Base-by-base conservation (phyloP, 2,888 invertebrate genomes). In the Drosophila mettleri region DNA sequence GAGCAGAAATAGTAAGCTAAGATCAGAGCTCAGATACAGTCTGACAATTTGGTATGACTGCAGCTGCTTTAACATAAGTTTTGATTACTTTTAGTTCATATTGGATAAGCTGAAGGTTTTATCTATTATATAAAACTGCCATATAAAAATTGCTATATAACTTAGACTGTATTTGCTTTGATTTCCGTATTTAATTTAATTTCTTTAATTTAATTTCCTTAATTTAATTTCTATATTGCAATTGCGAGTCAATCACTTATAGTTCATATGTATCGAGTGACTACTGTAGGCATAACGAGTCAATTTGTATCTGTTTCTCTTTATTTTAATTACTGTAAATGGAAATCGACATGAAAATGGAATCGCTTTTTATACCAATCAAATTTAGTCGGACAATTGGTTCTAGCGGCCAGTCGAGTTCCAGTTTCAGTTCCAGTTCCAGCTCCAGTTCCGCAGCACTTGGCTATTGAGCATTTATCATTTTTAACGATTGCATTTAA, bases 401-500 rank as follows among this genome's bases (percentile, higher is more conserved):
- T 34, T 31, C n/a, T 43, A 53, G 27, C 36, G 27, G 27, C n/a
- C 41, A 38, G 36, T 36, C 10, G 22, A 36, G 10, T 51, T 52
- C 20, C 51, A 60, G 14, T 20, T 1, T 2, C 34, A 36, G 22
- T 45, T 18, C 36, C 51, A 34, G 29, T 55, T 43, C 34, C 20
- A 46, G 27, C 41, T 52, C 36, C 41, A 27, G 27, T 46, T 58
- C n/a, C 36, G 14, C 27, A 14, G 45, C 60, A 64, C 65, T 74
- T 57, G 46, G 18, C 59, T 33, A 71, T 53, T 46, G 64, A 72
- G 71, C 65, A 74, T 83, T 76, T 76, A 83, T 83, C 79, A 86
- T 71, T 77, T 72, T 79, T 86, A 83, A 86, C 77, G 86, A 77
- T 69, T 81, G 68, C 69, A 79, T 74, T 83, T 60, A 76, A 80